A percentile compares a stretch with the other conserved stretches of the same genome.
Conservation (phyloP, 2,888 invertebrate species). For the Machimus rusticus region DNA sequence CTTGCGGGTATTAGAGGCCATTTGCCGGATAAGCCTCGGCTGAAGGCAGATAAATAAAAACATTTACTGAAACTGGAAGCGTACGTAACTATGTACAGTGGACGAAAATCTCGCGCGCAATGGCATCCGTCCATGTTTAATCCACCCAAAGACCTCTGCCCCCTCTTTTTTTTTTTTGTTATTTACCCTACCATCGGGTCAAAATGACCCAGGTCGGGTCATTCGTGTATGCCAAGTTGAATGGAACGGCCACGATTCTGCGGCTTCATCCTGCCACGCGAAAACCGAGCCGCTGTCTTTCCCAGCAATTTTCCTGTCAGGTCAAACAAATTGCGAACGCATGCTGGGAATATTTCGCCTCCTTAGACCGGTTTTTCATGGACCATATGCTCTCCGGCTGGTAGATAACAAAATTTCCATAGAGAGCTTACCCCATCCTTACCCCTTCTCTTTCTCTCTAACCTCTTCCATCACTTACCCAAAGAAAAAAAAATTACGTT, state of each 20-base stretch:
- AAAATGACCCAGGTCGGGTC: not conserved
- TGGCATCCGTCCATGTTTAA: not conserved
- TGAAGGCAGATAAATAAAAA: slow-evolving; percentile 34
- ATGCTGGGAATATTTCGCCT: slow-evolving; percentile 27
- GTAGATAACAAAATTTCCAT: slow-evolving; percentile 6
- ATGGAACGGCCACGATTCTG: not conserved
- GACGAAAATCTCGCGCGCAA: not conserved
- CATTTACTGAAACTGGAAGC: not conserved
- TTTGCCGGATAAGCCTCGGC: slow-evolving; percentile 31
- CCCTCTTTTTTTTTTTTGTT: not conserved
- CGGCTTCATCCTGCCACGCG: not conserved
- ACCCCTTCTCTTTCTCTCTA: too few relatives aligned
- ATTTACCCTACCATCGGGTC: not conserved
- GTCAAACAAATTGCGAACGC: slow-evolving; percentile 39
- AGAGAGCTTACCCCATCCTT: not conserved
- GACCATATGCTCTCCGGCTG: not conserved
- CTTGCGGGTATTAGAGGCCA: slow-evolving; percentile 38
- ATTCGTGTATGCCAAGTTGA: not conserved
- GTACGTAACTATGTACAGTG: not conserved
- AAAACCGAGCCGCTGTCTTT: not conserved
- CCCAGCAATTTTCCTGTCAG: slow-evolving; percentile 24
- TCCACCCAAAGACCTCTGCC: not conserved
- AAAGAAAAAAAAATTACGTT: not conserved
- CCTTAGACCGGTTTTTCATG: not conserved
- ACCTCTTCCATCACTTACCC: not conserved